These are phyloP conservation scores for Eolophus roseicapilla DNA, from an alignment of 2,113 vertebrate genomes.

Conservation along the genomic window DNA sequence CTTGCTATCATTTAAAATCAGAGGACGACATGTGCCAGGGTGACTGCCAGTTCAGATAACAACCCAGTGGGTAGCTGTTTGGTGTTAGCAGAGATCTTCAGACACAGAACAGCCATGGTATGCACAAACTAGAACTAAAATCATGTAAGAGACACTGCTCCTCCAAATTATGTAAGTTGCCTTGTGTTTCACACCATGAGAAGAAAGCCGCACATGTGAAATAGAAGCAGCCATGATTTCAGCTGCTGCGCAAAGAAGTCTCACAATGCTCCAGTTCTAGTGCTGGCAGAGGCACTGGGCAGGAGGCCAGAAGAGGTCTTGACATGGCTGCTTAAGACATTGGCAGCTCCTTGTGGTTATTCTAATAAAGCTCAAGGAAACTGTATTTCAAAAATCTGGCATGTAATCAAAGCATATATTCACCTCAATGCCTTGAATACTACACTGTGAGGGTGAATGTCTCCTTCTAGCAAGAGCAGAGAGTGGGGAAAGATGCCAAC, in stretches of 20 bases:
- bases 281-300: neutral
- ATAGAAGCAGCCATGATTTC: neutral
- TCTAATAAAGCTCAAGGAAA: neutral
- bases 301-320: neutral
- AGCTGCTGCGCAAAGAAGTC: neutral
- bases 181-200: neutral
- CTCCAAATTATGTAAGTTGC: neutral
- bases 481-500: constrained; percentile 5
- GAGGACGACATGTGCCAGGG: neutral
- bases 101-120: neutral
- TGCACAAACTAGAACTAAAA: neutral
- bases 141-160: neutral
- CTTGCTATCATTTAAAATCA: neutral
- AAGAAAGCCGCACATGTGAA: neutral
- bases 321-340: neutral
- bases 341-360: neutral
- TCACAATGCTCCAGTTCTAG: neutral
- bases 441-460: neutral
- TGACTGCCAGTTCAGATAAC: neutral
- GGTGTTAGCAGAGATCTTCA: neutral
- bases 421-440: neutral
- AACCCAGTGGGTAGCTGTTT: neutral
- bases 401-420: neutral
- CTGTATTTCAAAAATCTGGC: neutral
- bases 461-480: neutral